Evolutionary conservation across 2,888 invertebrate species (phyloP).

Genomic region (Stenolophus ochropezus): DNA sequence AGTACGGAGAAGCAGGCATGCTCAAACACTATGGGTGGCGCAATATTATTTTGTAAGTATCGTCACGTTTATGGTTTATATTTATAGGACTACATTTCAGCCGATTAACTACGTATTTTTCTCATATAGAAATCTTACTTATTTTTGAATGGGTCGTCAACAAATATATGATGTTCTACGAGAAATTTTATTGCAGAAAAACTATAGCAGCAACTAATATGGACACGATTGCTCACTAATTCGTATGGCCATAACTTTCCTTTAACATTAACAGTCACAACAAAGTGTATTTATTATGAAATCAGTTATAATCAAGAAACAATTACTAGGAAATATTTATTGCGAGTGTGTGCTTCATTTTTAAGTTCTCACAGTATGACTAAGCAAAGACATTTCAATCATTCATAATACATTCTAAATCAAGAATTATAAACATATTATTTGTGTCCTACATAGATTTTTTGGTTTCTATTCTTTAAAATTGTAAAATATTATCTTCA

Average conservation of each 20-base stretch:
- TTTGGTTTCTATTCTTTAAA: no score
- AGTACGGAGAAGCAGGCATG: slow-evolving; percentile 33
- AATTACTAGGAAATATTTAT: background rate
- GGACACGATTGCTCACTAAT: slow-evolving; percentile 5
- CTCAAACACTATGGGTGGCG: slow-evolving; percentile 47
- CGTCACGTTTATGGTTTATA: slow-evolving; percentile 53
- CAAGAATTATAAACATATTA: no score
- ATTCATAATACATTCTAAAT: background rate
- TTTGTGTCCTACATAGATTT: no score
- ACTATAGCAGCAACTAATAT: slow-evolving; percentile 1
- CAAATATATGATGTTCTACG: slow-evolving; percentile 21
- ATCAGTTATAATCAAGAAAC: background rate
- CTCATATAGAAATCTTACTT: slow-evolving; percentile 50
- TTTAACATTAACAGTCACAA: background rate
- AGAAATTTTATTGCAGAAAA: slow-evolving; percentile 34
- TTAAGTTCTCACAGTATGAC: background rate
- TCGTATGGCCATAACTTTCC: background rate
- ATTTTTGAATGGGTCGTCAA: slow-evolving; percentile 46
- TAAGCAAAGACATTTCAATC: background rate
- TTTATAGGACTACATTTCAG: slow-evolving; percentile 54
- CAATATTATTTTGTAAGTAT: slow-evolving; percentile 53
- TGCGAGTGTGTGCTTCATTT: background rate
- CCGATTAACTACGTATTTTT: slow-evolving; percentile 37
- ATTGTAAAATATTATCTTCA: no score
- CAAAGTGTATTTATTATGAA: background rate